Evolutionary conservation across 1,140 invertebrate genomes (phyloP), one percentile per base, ranked within the genome.

Genomic region (Trypoxylus dichotomus): DNA sequence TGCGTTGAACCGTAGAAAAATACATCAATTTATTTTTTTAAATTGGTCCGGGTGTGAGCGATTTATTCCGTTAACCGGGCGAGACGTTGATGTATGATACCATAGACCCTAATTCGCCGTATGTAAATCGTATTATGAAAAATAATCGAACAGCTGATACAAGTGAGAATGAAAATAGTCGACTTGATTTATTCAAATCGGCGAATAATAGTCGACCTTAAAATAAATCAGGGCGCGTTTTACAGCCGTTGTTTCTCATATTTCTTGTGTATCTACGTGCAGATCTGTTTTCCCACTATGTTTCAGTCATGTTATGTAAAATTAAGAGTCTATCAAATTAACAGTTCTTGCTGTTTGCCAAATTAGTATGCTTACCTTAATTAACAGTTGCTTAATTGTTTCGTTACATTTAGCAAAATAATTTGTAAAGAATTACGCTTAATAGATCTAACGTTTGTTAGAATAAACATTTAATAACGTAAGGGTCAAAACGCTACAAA

Each of bases 81-180:
- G 13, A 54, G 47, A 54, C 47, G 19, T 54, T 54, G 47, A 54
- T 54, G 47, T 54, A 54, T 54, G 19, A 54, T 54, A 13, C 2
- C 47, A 54, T 19, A 54, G 47, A 54, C 47, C 47, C 47, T 54
- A 54, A 54, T 54, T 54, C 47, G 47, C 47, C 47, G 47, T 54
- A 54, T 54, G 47, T 54, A 54, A 54, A 54, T 54, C 47, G 19
- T 54, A 54, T 6, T 54, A 54, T 54, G 47, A 54, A 54, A 54
- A 54, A 54, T 54, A 54, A 54, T 54, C 47, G 47, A 54, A 6
- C 47, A 54, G 47, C 47, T 54, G 47, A 54, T 54, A 54, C 47
- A n/a, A 15, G 13, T 15, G 47, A 54, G 15, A 19, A 19, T 54
- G 47, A 54, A 15, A 54, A 15, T 15, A 54, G 47, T 54, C 47